Conservation (phyloP, 2,113 vertebrate genomes). For the Neolamprologus toae region DNA sequence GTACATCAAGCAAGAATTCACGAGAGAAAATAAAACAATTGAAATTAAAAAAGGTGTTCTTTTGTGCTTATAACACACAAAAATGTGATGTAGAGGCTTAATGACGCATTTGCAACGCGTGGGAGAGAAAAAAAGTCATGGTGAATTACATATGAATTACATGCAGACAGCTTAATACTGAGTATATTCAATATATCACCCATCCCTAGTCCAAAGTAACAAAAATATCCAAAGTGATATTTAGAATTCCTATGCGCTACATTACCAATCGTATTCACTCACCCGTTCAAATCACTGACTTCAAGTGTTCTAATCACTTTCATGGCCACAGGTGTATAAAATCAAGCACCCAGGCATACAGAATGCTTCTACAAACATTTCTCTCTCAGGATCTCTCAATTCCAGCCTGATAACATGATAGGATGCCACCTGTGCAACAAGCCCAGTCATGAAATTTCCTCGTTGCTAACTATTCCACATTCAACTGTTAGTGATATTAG, state of each 20-base stretch:
- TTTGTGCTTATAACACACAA: not conserved
- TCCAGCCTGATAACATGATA: not conserved
- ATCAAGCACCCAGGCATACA: not conserved
- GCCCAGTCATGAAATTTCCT: not conserved
- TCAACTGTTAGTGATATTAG: not conserved
- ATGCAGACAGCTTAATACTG: not conserved
- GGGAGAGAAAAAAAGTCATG: not conserved
- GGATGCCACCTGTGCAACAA: not conserved
- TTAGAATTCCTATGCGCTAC: not conserved
- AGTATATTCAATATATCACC: not conserved
- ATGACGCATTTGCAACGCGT: not conserved
- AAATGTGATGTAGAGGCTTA: not conserved
- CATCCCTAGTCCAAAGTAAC: not conserved
- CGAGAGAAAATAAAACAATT: not conserved
- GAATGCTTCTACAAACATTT: not conserved
- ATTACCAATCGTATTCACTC: not conserved
- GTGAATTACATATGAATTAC: not conserved
- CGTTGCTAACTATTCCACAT: not conserved
- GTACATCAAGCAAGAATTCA: not conserved
- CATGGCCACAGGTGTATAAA: not conserved
- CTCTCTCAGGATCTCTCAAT: not conserved
- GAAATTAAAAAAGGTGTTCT: not conserved
- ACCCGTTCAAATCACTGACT: not conserved
- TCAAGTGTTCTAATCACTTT: not conserved
- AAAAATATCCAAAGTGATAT: not conserved